A percentile compares a stretch with the other conserved stretches of the same genome.
Evolutionary conservation across 2,888 invertebrate species (phyloP).

Genomic region (Dione vanillae): DNA sequence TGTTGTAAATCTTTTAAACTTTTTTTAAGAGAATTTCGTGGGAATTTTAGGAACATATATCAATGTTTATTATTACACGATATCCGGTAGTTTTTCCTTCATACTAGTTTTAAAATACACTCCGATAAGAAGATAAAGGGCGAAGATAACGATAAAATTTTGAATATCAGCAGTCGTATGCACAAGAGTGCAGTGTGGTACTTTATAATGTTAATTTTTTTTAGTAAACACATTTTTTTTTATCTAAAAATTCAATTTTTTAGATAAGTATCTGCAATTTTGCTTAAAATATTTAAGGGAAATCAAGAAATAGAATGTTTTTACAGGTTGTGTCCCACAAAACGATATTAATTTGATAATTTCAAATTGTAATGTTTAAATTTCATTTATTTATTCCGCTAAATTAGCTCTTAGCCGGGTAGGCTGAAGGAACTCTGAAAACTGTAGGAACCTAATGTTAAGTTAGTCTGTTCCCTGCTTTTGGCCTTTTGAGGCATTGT

Average conservation of each 20-base stretch:
- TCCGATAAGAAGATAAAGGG: constrained; percentile 39
- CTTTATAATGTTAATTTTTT: not conserved
- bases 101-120: constrained; percentile 32
- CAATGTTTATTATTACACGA: constrained; percentile 25
- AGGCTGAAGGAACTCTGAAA: too few relatives aligned
- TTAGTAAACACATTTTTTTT: too few relatives aligned
- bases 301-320: too few relatives aligned
- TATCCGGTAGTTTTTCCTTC: constrained; percentile 30
- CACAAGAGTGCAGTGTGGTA: constrained; percentile 1
- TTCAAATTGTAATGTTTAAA: too few relatives aligned
- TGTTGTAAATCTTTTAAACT: not conserved
- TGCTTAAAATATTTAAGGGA: too few relatives aligned
- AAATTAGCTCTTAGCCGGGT: too few relatives aligned
- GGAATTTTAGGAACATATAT: constrained; percentile 19
- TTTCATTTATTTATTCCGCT: too few relatives aligned
- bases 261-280: too few relatives aligned
- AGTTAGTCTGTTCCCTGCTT: not conserved
- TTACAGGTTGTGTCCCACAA: too few relatives aligned
- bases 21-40: not conserved
- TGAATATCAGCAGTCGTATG: not conserved
- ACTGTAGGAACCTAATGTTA: not conserved
- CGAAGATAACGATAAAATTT: constrained; percentile 25
- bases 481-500: too few relatives aligned
- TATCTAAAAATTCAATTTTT: too few relatives aligned
- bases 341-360: too few relatives aligned